These are phyloP conservation scores for Cyanoderma ruficeps DNA, from an alignment of 2,113 vertebrate species.

Conservation along the genomic window DNA sequence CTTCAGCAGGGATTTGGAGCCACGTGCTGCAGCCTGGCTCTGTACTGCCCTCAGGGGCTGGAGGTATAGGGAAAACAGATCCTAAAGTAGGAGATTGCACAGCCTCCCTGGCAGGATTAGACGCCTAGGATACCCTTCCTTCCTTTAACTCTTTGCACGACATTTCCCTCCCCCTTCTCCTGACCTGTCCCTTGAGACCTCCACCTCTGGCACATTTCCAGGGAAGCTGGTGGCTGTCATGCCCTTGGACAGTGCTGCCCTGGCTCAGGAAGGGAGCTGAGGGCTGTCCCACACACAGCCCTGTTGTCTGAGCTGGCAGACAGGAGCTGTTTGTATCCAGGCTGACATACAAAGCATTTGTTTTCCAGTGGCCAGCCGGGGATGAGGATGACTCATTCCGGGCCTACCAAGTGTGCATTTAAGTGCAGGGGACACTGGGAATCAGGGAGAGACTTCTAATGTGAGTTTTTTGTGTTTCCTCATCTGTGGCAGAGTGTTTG, in stretches of 20 bases:
- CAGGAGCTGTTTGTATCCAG: neutral
- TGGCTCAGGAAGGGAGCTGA: neutral
- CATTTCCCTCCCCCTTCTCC: neutral
- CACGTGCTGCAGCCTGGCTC: neutral
- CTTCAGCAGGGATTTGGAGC: neutral
- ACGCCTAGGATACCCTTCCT: rapidly evolving
- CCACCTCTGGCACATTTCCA: neutral
- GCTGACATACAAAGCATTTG: neutral
- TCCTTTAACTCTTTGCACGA: neutral
- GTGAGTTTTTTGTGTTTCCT: neutral
- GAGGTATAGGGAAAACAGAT: neutral
- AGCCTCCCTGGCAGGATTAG: neutral
- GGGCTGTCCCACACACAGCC: neutral
- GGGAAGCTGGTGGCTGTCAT: neutral
- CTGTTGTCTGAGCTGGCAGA: neutral
- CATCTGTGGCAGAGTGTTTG: neutral
- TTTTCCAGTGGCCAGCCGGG: neutral
- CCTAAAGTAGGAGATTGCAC: neutral
- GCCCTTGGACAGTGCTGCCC: neutral
- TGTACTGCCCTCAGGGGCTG: neutral
- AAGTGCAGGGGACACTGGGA: neutral
- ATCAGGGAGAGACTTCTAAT: rapidly evolving
- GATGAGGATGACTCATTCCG: neutral
- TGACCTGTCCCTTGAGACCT: neutral
- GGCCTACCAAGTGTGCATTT: neutral